Evolutionary conservation across 2,113 vertebrate genomes (phyloP).

Genomic region (Hippocampus abdominalis): DNA sequence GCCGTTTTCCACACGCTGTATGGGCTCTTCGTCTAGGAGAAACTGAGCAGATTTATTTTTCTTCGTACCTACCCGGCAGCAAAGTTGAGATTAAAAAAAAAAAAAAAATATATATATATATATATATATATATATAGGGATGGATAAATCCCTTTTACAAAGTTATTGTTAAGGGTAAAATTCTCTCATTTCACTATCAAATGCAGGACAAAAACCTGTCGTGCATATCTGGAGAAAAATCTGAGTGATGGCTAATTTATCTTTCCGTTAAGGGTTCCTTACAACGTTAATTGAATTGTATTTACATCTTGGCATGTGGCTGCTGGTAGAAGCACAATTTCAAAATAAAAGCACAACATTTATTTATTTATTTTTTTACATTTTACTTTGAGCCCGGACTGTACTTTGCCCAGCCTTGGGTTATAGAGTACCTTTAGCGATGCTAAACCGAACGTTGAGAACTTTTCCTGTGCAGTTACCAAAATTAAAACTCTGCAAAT

Average conservation of each 20-base stretch:
- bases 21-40: constrained; percentile 20
- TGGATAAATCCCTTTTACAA: background rate
- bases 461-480: no score
- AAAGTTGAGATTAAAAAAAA: constrained; percentile 7
- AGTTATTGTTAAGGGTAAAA: background rate
- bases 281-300: background rate
- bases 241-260: background rate
- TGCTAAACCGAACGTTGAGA: no score
- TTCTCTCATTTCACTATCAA: background rate
- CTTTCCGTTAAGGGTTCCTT: no score
- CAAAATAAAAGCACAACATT: no score
- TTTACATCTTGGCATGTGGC: background rate
- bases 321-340: background rate
- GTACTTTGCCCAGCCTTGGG: no score
- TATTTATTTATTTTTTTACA: no score
- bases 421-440: no score
- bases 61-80: constrained; percentile 4
- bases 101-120: no score
- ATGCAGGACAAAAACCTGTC: background rate
- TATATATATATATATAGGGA: background rate
- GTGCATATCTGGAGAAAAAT: background rate
- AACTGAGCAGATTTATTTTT: constrained; percentile 13
- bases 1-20: constrained; percentile 2
- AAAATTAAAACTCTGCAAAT: no score
- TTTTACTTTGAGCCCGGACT: no score